Base-by-base conservation (phyloP, 2,113 vertebrate genomes). In the Elephantulus edwardii region DNA sequence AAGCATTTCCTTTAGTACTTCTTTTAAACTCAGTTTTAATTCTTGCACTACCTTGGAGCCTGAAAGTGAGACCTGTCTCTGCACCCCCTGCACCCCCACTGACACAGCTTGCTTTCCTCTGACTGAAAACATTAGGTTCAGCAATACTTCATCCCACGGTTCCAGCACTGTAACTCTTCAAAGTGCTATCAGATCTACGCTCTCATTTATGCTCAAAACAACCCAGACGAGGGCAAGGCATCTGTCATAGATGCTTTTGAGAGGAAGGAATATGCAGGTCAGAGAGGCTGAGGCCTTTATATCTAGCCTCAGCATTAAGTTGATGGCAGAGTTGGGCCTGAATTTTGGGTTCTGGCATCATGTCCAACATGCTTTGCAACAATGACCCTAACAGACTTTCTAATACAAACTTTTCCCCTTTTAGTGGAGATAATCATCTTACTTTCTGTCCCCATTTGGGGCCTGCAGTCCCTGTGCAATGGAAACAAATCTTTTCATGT, bases 71-170 rank as follows among this genome's bases (percentile, higher is more conserved):
- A 2, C 22, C 38, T 26, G 5, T 24, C 24, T 38, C 1, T 26
- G 22, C 33, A 10, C 35, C 14, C 12, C 24, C 12, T 2, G 17
- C 3, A 8, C 35, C 64, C 1, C 0, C 11, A 8, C 2, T 4
- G 30, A 33, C 26, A 40, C 9, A 0, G 28, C 2, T 30, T 66
- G 10, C 0, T 13, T 66, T 46, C 6, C 2, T 6, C 8, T 3
- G 6, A 13, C 11, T 33, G 16, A 44, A 16, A 70, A 33, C 24
- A 8, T 44, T 26, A 1, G 0, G 8, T 5, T 46, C 38, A 8
- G 22, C n/a, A 24, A 40, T 35, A 7, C 40, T 70, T 60, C 11
- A 6, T 33, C 33, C 16, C 24, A 11, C 8, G 2, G 35, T 20
- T 12, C 87, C 40, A 20, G 81, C 17, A 30, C 6, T 48, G 9